Evolutionary conservation across 2,797 vertebrate species (phyloP).

Genomic region (Okamejei kenojei): DNA sequence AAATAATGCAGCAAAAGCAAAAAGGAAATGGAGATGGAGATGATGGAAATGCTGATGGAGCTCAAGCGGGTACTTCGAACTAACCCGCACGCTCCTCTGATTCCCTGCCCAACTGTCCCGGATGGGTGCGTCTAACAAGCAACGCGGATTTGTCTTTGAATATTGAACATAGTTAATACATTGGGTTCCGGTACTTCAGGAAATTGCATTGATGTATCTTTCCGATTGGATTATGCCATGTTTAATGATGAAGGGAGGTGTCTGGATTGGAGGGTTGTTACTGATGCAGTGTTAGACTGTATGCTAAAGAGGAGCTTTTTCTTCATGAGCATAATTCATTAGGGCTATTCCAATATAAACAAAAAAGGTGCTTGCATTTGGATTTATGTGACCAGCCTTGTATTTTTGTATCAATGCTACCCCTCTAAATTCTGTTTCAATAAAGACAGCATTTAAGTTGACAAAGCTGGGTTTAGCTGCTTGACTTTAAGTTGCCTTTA

Average conservation of each 20-base stretch:
- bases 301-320: slow-evolving; percentile 33
- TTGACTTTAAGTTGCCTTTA: slow-evolving; percentile 29
- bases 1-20: slow-evolving; percentile 93
- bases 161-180: slow-evolving; percentile 38
- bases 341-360: slow-evolving; percentile 45
- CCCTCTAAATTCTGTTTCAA: slow-evolving; percentile 50
- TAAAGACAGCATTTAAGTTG: slow-evolving; percentile 62
- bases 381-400: slow-evolving; percentile 50
- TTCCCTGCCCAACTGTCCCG: neutral
- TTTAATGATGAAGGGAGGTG: slow-evolving; percentile 45
- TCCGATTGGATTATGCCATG: slow-evolving; percentile 46
- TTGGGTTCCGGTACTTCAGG: slow-evolving; percentile 29
- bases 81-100: neutral
- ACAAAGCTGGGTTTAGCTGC: slow-evolving; percentile 31
- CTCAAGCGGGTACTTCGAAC: rapidly evolving
- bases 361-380: slow-evolving; percentile 40
- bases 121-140: slow-evolving; percentile 15
- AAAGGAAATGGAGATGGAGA: slow-evolving; percentile 66
- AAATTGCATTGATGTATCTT: slow-evolving; percentile 45
- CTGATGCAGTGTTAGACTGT: slow-evolving; percentile 41
- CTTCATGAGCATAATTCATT: slow-evolving; percentile 48
- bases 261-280: slow-evolving; percentile 47
- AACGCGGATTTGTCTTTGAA: slow-evolving; percentile 40
- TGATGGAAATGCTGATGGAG: neutral
- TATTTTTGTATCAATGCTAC: slow-evolving; percentile 59